Conservation (phyloP, 1,140 invertebrate genomes). For the Lepidurus apus region DNA sequence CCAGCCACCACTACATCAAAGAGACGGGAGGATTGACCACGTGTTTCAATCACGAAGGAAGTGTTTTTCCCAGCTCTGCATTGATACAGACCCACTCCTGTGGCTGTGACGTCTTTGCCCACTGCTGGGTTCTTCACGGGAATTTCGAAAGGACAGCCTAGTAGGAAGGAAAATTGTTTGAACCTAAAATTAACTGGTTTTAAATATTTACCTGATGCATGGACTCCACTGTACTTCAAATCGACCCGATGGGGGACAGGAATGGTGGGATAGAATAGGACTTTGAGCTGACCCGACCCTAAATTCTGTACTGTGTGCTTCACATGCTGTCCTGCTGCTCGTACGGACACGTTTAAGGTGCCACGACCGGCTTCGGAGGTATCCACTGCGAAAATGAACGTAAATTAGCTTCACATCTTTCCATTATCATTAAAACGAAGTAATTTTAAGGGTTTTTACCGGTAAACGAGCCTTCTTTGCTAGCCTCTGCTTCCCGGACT, state of each 20-base stretch:
- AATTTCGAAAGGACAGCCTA: conserved; percentile 52
- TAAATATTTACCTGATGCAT: conserved; percentile 50
- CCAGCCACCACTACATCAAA: conserved; percentile 85
- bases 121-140: conserved; percentile 54
- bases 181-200: background rate
- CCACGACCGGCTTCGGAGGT: conserved; percentile 69
- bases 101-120: conserved; percentile 68
- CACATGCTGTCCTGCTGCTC: conserved; percentile 70
- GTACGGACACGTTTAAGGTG: conserved; percentile 62
- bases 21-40: conserved; percentile 74
- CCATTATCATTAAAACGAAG: background rate
- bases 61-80: conserved; percentile 69
- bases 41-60: conserved; percentile 81
- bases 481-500: conserved; percentile 59
- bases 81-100: conserved; percentile 74
- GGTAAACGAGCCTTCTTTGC: conserved; percentile 34
- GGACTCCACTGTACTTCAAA: conserved; percentile 68
- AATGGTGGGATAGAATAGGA: conserved; percentile 76
- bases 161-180: conserved; percentile 31
- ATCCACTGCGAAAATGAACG: conserved; percentile 55
- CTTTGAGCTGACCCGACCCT: conserved; percentile 51
- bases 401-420: background rate
- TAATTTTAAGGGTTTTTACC: conserved; percentile 27
- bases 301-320: conserved; percentile 71
- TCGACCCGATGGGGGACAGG: conserved; percentile 75